Conservation (phyloP, 1,140 invertebrate species). For the Sycobia sp. region DNA sequence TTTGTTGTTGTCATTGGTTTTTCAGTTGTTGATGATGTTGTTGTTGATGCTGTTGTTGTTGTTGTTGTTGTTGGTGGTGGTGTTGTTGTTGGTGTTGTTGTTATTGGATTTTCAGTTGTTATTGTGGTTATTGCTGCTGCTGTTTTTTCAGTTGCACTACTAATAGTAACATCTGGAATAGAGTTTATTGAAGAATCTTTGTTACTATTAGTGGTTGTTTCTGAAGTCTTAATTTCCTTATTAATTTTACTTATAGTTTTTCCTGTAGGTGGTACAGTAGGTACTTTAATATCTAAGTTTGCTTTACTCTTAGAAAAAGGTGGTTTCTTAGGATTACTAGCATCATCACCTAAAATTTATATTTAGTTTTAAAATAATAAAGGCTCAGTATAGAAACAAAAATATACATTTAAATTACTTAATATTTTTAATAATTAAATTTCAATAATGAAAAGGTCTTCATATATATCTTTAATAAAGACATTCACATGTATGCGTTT, state of each 20-base stretch:
- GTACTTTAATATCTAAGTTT: too few species aligned
- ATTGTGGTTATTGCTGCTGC: neutral
- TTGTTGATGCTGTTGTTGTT: slow-evolving; percentile 11
- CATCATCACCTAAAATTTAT: too few species aligned
- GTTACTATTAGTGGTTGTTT: neutral
- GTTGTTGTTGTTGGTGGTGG: slow-evolving; percentile 38
- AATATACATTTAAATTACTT: too few species aligned
- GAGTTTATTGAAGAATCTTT: neutral
- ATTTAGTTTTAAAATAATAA: too few species aligned
- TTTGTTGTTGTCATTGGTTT: slow-evolving; percentile 35
- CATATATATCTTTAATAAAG: neutral
- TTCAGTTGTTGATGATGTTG: slow-evolving; percentile 38
- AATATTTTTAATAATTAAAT: neutral
- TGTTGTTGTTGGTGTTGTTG: slow-evolving; percentile 39
- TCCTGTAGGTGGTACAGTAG: too few species aligned
- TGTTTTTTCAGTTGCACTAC: neutral
- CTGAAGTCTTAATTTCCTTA: too few species aligned
- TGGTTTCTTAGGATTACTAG: too few species aligned
- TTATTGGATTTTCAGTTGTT: slow-evolving; percentile 30
- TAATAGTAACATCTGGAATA: neutral
- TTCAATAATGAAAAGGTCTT: neutral
- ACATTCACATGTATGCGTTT: neutral
- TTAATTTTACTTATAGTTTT: too few species aligned
- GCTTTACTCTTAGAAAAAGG: neutral
- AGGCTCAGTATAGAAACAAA: too few species aligned